These are phyloP conservation scores for Hippoglossus stenolepis DNA, from an alignment of 2,113 vertebrate genomes.

Conservation along the genomic window DNA sequence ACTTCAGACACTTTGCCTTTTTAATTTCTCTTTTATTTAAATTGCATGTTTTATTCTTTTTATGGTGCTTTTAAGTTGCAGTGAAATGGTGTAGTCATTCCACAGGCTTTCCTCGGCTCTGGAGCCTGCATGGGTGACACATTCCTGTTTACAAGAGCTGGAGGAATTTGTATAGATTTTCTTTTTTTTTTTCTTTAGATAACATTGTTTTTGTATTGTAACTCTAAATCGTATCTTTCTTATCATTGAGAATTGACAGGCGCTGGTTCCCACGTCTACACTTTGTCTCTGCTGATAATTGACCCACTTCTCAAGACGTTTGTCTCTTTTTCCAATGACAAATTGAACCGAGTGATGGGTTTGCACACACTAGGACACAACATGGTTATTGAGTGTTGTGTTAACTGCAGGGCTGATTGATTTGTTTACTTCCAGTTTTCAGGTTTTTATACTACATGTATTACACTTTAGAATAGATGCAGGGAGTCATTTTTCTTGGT, in stretches of 20 bases:
- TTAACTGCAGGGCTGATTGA: background rate
- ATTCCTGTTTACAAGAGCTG: conserved; percentile 44
- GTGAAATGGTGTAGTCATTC: background rate
- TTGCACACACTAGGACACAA: background rate
- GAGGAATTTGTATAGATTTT: conserved; percentile 40
- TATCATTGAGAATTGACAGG: conserved; percentile 20
- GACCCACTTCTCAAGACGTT: background rate
- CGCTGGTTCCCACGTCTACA: conserved; percentile 13
- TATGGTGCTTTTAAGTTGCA: conserved; percentile 17
- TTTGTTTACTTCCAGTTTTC: background rate
- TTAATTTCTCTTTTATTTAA: conserved; percentile 35
- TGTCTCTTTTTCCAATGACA: background rate
- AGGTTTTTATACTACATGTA: conserved; percentile 4
- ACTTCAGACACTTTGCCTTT: conserved; percentile 38
- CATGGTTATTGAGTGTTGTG: background rate
- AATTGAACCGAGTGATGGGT: background rate
- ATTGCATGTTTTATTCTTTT: conserved; percentile 45
- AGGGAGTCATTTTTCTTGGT: conserved; percentile 6
- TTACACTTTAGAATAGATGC: background rate
- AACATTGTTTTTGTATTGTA: conserved; percentile 46
- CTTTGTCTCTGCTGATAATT: conserved; percentile 5
- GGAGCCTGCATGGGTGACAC: background rate
- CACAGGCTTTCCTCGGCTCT: background rate
- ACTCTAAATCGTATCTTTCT: background rate
- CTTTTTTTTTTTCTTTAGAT: conserved; percentile 48